Base-by-base conservation (phyloP, 1,140 invertebrate genomes). In the Drosophila busckii region DNA sequence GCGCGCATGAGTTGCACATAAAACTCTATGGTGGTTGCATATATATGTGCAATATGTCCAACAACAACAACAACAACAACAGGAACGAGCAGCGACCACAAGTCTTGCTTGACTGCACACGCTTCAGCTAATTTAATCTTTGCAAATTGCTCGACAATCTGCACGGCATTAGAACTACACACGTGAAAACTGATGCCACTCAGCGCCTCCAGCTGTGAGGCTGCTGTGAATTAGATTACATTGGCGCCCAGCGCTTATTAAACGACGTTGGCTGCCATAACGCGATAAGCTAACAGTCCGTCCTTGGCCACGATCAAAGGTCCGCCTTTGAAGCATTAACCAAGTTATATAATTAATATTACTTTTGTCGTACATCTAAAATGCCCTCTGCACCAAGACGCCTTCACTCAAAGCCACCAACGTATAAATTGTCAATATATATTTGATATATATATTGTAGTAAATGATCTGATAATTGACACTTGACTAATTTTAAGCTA, bases 81-180 rank as follows among this genome's bases (percentile, higher is more conserved):
- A 6, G 7, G 10, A 31, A 23, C 13, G 29, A 38, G 26, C 13
- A 29, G 28, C 41, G 6, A 50, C 20, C 28, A 28, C 17, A 53
- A 64, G 55, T 35, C 52, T 75, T 71, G 60, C 52, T 59, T 73
- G 29, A 32, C 20, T 53, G 45, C 63, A 63, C 63, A 80, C 80
- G 75, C 73, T 85, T 82, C 54, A 75, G 84, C 78, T 86, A 84
- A 86, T 86, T 86, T 86, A 86, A 86, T 86, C 84, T 76, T 67
- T 61, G 78, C 84, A 86, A 86, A 86, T 86, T 86, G 84, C 75
- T 73, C 64, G 61, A 78, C 84, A 86, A 86, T 86, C 84, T 86
- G 70, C 63, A 41, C 58, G 59, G 75, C 61, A 76, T 76, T 75
- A 76, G 52, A 66, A 50, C 40, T 55, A 53, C 65, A 73, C 69